A percentile compares a stretch with the other conserved stretches of the same genome.
Evolutionary conservation across 2,797 vertebrate species (phyloP).

Genomic region (Alcedo atthis): DNA sequence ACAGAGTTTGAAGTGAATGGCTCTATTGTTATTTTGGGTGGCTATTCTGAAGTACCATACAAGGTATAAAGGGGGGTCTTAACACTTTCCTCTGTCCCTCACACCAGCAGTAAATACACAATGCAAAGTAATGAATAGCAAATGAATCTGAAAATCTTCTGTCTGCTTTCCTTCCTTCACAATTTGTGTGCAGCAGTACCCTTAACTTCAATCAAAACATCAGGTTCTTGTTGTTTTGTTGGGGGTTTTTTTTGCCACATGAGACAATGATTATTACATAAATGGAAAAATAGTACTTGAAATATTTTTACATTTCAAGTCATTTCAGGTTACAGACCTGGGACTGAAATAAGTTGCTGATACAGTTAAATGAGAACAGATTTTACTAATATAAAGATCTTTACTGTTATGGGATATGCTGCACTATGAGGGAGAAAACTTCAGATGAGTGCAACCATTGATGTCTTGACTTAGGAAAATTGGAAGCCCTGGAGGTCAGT

Average conservation of each 20-base stretch:
- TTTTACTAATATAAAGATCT: neutral
- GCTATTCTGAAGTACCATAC: neutral
- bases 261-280: neutral
- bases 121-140: neutral
- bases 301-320: neutral
- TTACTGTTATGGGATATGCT: neutral
- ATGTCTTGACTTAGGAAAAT: neutral
- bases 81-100: neutral
- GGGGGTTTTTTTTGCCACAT: neutral
- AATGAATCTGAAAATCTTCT: neutral
- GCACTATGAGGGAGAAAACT: neutral
- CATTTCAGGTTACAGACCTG: neutral
- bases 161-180: neutral
- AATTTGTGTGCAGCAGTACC: accelerated
- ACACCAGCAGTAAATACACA: neutral
- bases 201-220: neutral
- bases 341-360: neutral
- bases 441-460: neutral
- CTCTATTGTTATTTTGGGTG: neutral
- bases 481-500: neutral
- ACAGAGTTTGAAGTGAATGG: neutral
- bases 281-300: neutral
- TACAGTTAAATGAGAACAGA: neutral
- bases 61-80: neutral
- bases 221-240: neutral